Evolutionary conservation across 2,113 vertebrate genomes (phyloP), one percentile per base, ranked within the genome.

Genomic region (Cheilinus undulatus): DNA sequence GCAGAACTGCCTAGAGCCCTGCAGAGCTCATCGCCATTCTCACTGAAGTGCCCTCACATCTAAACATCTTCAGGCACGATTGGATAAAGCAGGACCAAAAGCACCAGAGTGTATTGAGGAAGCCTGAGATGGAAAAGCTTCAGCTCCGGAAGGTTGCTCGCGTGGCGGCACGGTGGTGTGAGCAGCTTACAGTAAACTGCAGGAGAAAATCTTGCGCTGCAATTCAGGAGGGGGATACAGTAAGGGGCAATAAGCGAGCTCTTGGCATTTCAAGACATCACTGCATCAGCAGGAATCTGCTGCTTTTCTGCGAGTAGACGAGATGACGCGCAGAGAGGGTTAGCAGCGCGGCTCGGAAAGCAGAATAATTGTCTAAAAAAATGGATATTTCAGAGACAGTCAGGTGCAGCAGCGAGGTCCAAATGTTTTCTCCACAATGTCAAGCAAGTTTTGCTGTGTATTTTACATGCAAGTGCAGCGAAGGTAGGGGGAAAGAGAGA

Each of bases 271-370:
- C 95, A 94, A 93, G 94, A 92, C 94, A 94, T 94, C 94, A 95
- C 96, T 94, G 94, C 92, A 95, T 97, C 96, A 98, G 96, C 97
- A 96, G 90, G 96, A 97, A 96, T 93, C 84, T 86, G 73, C 91
- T 92, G 86, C 70, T 73, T 73, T n/a, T 86, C 78, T 52, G 68
- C 82, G 91, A 91, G 92, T 80, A 81, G 90, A 88, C 74, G 56
- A 87, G 89, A 93, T 91, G 92, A 92, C 86, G 91, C 82, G 86
- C 86, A 84, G 90, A 63, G 49, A 68, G 66, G 61, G 78, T 71
- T 86, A 80, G n/a, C 75, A 59, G 78, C 69, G 69, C 68, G 67
- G 65, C 64, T 46, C 70, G 64, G 58, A 62, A 62, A 63, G 52
- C 36, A 19, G 76, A 74, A 64, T 64, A 49, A 45, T 67, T 46